Base-by-base conservation (phyloP, 2,113 vertebrate genomes). In the Callorhinus ursinus region DNA sequence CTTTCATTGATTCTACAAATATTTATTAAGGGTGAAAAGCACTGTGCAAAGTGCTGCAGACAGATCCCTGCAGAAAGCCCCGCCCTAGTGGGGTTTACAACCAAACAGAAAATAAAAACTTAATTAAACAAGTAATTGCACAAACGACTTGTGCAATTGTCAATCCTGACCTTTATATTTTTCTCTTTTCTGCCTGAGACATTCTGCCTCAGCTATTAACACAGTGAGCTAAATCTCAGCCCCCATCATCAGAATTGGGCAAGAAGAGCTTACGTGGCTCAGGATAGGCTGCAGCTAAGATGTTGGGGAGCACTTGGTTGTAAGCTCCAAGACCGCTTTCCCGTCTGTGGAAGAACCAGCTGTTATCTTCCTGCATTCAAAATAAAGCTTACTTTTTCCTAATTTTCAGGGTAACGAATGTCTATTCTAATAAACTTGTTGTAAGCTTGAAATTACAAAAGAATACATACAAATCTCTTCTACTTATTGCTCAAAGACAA, bases 111-210 rank as follows among this genome's bases (percentile, higher is more conserved):
- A 86, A 95, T 53, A 81, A 96, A 89, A 94, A 63, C 42, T 82
- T 91, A 96, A 79, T 93, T 96, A 86, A 96, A 92, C 31, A 90
- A 93, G 33, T 69, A 93, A 85, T 88, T 89, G 24, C 22, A 97
- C 42, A 95, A 96, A 91, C 63, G 85, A 53, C 13, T 90, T 76
- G 28, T 96, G 57, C 39, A 91, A 21, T 80, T 87, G 36, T 63
- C 57, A 55, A 83, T 65, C 76, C 18, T 92, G 89, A 96, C 15
- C 4, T 95, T 96, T 86, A 65, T 53, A 76, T 31, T 65, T 90
- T 91, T 55, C 31, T 85, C 11, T 49, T 22, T 86, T 79, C 28
- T 96, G 26, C n/a, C 11, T 80, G 39, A 72, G 69, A 72, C 26
- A 77, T 28, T 87, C 51, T 89, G 33, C 59, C n/a, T 77, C 33